Evolutionary conservation across 2,888 invertebrate species (phyloP), one percentile per base, ranked within the genome.

Genomic region (Coleophora flavipennella): DNA sequence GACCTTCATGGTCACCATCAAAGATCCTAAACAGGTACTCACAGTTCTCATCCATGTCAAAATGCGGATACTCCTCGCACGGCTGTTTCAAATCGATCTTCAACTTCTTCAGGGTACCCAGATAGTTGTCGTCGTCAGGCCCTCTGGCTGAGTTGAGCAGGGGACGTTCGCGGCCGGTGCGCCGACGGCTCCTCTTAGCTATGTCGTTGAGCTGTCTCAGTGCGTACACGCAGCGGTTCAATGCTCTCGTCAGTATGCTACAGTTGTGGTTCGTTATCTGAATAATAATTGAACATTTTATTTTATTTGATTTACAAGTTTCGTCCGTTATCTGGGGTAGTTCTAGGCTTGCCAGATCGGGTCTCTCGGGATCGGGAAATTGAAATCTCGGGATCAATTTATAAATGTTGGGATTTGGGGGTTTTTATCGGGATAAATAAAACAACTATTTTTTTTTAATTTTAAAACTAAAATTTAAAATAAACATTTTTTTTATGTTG

Each of bases 11-110:
- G 9, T 27, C 27, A 7, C 9, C 8, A 8, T 8, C 8, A 8
- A 9, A 8, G 9, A 11, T 29, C 25, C 3, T 25, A 25, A 9
- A 11, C 1, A 9, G 20, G 3, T 39, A 68, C 89, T 86, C 85
- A 93, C 92, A 95, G 51, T 88, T 86, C 75, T 96, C 96, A 61
- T 91, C 88, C 90, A 93, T 93, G 35, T 86, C 68, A 28, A 90
- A 72, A 44, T 87, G 71, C 0, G 95, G 95, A 56, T 86, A 85
- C 0, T 76, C 72, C 55, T 90, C 88, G 63, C 95, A 95, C 0
- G 85, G 70, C 6, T 77, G 66, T 13, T 67, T 73, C 36, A 94
- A 68, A 28, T 86, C 65, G 1, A 94, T 79, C 10, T 78, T 59
- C 10, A 93, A 57, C 11, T 67, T 53, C 9, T 65, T 62, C n/a